Conservation (phyloP, 2,113 vertebrate genomes). For the Crotalus viridis region DNA sequence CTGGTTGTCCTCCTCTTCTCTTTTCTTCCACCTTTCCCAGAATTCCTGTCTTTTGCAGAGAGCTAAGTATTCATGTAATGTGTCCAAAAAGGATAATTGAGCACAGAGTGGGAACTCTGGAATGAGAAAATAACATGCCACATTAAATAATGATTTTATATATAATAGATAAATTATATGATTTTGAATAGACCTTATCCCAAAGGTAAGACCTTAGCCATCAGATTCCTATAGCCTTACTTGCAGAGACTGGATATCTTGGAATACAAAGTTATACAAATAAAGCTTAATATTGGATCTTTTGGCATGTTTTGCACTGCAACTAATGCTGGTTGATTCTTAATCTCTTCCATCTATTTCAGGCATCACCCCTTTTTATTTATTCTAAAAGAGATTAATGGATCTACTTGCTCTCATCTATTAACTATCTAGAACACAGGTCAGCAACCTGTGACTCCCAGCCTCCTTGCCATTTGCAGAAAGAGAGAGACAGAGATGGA, state of each 20-base stretch:
- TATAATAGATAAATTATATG: not conserved
- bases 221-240: not conserved
- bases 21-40: not conserved
- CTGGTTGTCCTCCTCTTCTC: not conserved
- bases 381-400: not conserved
- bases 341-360: not conserved
- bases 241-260: not conserved
- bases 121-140: constrained; percentile 25
- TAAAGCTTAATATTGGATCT: not conserved
- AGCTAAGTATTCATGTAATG: not conserved
- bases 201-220: not conserved
- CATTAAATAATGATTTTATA: constrained; percentile 42
- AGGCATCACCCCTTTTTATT: not conserved
- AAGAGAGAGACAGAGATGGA: no score
- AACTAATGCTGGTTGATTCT: not conserved
- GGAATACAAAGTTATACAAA: not conserved
- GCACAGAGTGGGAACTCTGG: not conserved
- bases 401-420: not conserved
- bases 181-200: no score
- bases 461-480: no score
- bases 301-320: not conserved
- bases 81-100: not conserved
- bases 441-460: no score
- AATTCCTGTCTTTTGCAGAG: not conserved
- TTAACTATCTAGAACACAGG: not conserved